Conservation (phyloP, 1,140 invertebrate species). For the Venturia canescens region DNA sequence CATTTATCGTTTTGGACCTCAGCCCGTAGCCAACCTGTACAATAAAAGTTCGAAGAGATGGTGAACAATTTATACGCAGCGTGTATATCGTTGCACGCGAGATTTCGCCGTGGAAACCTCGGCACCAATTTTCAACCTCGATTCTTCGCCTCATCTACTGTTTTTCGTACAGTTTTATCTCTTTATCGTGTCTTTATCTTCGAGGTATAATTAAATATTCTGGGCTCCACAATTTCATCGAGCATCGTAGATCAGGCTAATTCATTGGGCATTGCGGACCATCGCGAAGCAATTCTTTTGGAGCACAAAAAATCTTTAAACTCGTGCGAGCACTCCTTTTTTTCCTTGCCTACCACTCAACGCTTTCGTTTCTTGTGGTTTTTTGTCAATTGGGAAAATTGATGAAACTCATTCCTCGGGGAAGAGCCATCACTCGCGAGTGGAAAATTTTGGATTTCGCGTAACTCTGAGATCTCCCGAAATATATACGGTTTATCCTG, state of each 20-base stretch:
- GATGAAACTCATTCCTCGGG: too few relatives aligned
- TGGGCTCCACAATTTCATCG: too few relatives aligned
- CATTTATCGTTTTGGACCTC: conserved; percentile 55
- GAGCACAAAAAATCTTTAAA: not conserved
- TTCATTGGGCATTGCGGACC: not conserved
- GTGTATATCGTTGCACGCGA: conserved; percentile 11
- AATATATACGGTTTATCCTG: conserved; percentile 46
- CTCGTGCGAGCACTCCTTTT: not conserved
- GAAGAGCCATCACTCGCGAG: not conserved
- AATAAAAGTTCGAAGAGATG: conserved; percentile 45
- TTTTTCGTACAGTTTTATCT: conserved; percentile 16
- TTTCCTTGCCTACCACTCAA: not conserved
- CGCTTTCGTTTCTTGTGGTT: too few relatives aligned
- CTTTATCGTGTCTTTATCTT: not conserved
- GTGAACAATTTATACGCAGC: conserved; percentile 48
- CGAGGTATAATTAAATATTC: conserved; percentile 1
- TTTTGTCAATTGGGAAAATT: too few relatives aligned
- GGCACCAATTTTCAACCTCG: conserved; percentile 49
- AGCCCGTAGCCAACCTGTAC: conserved; percentile 48
- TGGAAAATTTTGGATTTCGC: conserved; percentile 39
- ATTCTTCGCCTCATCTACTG: conserved; percentile 32
- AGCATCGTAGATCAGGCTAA: too few relatives aligned
- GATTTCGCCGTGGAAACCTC: conserved; percentile 41
- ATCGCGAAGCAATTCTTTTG: not conserved
- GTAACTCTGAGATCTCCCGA: conserved; percentile 12